Evolutionary conservation across 2,888 invertebrate genomes (phyloP).

Genomic region (Epirrhoe alternata): DNA sequence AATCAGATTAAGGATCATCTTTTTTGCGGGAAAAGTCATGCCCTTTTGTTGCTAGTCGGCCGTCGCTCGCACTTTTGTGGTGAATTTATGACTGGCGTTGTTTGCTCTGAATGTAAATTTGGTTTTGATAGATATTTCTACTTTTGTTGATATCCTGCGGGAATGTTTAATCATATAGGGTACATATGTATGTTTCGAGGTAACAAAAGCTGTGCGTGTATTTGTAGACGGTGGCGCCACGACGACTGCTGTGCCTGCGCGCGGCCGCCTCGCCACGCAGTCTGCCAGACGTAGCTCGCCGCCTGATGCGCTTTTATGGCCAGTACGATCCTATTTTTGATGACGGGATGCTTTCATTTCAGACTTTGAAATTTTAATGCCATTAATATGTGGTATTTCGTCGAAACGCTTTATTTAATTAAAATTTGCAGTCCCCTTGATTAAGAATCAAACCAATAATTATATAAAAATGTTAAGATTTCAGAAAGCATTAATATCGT

Average conservation of each 20-base stretch:
- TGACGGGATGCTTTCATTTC: slow-evolving; percentile 28
- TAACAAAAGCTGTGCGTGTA: slow-evolving; percentile 45
- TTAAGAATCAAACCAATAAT: neutral
- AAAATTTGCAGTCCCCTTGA: neutral
- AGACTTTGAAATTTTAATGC: slow-evolving; percentile 22
- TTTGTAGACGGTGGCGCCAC: slow-evolving; percentile 62
- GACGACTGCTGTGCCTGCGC: slow-evolving; percentile 56
- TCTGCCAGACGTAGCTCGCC: slow-evolving; percentile 64
- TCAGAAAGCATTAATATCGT: slow-evolving; percentile 4
- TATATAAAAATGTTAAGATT: neutral
- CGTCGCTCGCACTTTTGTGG: slow-evolving; percentile 81
- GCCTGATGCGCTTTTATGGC: slow-evolving; percentile 59
- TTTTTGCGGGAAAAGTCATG: slow-evolving; percentile 83
- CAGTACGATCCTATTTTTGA: slow-evolving; percentile 48
- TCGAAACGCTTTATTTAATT: slow-evolving; percentile 7
- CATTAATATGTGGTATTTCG: neutral
- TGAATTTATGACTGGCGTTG: slow-evolving; percentile 80
- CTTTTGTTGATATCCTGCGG: slow-evolving; percentile 49
- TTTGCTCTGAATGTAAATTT: slow-evolving; percentile 81
- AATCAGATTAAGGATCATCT: slow-evolving; percentile 86
- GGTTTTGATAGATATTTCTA: slow-evolving; percentile 55
- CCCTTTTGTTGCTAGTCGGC: slow-evolving; percentile 82
- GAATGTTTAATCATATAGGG: slow-evolving; percentile 42
- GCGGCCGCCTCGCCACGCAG: slow-evolving; percentile 51
- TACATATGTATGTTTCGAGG: slow-evolving; percentile 35